Evolutionary conservation across 2,797 vertebrate species (phyloP).

Genomic region (Novumbra hubbsi): DNA sequence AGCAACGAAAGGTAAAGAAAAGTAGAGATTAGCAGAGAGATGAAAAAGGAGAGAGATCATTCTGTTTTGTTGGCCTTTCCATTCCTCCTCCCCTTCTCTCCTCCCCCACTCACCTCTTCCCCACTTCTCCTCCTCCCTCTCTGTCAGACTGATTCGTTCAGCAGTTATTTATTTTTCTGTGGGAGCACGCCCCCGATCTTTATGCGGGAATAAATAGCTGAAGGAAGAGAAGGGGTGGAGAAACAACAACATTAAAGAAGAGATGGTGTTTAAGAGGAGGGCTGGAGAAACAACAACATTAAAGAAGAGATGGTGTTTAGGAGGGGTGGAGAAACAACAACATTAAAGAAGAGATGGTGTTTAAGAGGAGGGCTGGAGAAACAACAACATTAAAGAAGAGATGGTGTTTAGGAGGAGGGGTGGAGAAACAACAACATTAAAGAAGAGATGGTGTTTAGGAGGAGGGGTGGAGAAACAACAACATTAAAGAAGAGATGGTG

Average conservation of each 20-base stretch:
- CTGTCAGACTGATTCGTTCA: conserved; percentile 53
- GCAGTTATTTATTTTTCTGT: conserved; percentile 49
- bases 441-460: neutral
- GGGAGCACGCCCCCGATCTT: conserved; percentile 25
- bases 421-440: conserved; percentile 15
- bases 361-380: too few relatives aligned
- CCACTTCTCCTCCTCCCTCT: conserved; percentile 1
- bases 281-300: neutral
- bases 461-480: conserved; percentile 30
- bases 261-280: neutral
- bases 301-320: too few relatives aligned
- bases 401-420: conserved; percentile 12
- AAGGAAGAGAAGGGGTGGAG: conserved; percentile 22
- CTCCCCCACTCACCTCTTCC: neutral
- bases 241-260: conserved; percentile 7
- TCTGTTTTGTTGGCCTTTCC: conserved; percentile 45
- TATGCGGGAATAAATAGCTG: conserved; percentile 44
- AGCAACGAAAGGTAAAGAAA: conserved; percentile 37
- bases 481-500: too few relatives aligned
- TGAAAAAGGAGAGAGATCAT: conserved; percentile 44
- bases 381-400: too few relatives aligned
- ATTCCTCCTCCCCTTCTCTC: conserved; percentile 23
- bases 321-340: neutral
- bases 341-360: too few relatives aligned
- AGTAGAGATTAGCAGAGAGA: conserved; percentile 42